phyloP scores from a whole-genome alignment of 2,888 invertebrate genomes.

The Drosophila longiperda region DNA sequence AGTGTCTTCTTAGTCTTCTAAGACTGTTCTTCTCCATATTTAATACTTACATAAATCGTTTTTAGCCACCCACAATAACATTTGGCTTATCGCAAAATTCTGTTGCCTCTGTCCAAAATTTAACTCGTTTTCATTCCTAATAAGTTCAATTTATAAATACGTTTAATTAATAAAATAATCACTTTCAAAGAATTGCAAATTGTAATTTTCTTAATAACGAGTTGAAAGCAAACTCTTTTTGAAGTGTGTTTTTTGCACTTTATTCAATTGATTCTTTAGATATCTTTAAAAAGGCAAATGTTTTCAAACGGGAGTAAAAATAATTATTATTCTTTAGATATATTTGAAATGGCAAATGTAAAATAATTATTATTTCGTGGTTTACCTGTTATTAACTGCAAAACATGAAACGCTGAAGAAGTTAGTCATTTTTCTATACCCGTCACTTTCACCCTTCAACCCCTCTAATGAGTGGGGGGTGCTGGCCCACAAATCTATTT shows the following conservation, averaged over 20 bases:
- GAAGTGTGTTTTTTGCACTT: background rate
- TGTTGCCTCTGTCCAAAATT: background rate
- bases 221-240: background rate
- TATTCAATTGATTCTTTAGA: background rate
- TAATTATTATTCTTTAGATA: background rate
- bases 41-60: too few species aligned
- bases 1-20: too few species aligned
- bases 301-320: background rate
- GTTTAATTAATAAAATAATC: background rate
- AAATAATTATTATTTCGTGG: background rate
- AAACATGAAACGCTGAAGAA: constrained; percentile 9
- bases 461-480: constrained; percentile 4
- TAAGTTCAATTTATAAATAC: background rate
- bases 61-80: too few species aligned
- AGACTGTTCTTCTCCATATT: too few species aligned
- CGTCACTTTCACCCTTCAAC: background rate
- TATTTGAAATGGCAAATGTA: background rate
- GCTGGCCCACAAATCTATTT: constrained; percentile 65
- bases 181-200: background rate
- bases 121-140: background rate
- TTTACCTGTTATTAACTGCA: constrained; percentile 5
- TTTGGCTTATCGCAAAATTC: too few species aligned
- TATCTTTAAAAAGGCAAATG: background rate
- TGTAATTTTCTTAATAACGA: background rate
- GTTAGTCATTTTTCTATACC: background rate